Percentiles rank a stretch among this genome's conserved stretches.
Evolutionary conservation across 2,888 invertebrate species (phyloP).

Genomic region (Polydrusus cervinus): DNA sequence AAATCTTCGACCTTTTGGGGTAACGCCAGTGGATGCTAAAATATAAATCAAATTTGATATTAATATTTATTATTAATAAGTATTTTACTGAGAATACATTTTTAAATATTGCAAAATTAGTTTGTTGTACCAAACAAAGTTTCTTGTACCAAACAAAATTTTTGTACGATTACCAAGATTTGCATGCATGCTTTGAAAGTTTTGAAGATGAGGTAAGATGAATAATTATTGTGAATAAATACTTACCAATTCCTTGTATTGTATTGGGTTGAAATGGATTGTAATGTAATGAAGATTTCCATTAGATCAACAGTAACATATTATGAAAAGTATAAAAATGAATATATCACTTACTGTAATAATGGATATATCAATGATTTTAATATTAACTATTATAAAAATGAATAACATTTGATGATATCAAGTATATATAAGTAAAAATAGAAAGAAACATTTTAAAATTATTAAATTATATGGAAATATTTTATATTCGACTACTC

Average conservation of each 20-base stretch:
- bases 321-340: background rate
- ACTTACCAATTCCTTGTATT: background rate
- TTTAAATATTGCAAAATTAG: too few species aligned
- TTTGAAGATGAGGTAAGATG: background rate
- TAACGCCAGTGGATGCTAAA: constrained; percentile 2
- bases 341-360: too few species aligned
- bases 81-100: too few species aligned
- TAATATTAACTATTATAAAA: too few species aligned
- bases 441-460: background rate
- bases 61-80: background rate
- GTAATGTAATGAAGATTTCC: background rate
- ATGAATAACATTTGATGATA: too few species aligned
- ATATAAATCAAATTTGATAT: background rate
- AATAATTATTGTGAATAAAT: background rate
- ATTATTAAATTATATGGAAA: background rate
- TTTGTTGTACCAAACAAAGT: too few species aligned
- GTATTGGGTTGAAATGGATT: background rate
- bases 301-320: background rate
- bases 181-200: too few species aligned
- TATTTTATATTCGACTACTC: background rate
- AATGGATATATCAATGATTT: too few species aligned
- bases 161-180: too few species aligned
- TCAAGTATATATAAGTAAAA: background rate
- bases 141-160: too few species aligned
- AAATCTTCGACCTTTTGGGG: constrained; percentile 42